Base-by-base conservation (phyloP, 37 sponge, comb jelly and placozoan genomes). In the Diacarnus erythraeanus region DNA sequence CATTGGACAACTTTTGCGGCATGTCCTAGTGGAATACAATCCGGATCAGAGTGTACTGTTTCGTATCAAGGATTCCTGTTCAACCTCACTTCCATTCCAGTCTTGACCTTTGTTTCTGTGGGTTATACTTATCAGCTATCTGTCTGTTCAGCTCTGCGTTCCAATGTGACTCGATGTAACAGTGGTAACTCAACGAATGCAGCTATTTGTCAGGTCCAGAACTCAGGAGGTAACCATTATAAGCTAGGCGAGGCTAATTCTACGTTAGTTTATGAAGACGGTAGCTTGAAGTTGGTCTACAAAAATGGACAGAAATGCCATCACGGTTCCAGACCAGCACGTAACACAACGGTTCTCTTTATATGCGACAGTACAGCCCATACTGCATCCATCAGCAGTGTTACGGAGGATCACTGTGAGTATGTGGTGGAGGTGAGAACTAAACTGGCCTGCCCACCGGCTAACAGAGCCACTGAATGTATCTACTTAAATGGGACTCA, bases 1-100 rank as follows among this genome's bases (percentile, higher is more conserved):
- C 88, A 88, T 42, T 92, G 93, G 92, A 76, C 29, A 60, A 88
- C 89, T 12, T 75, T 57, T 17, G 88, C 80, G 26, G 93, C 93
- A 0, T 92, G 93, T 57, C 89, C 85, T 2, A 29, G 39, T 25
- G 78, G 76, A 0, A 42, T 59, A 8, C n/a, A 34, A 5, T 25
- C 57, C 10, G 88, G 88, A 3, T 56, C 71, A 18, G 61, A 70
- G 70, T 92, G 93, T 44, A 63, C 72, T 6, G 86, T 92, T 42
- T 47, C 33, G 3, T 85, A 88, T 25, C 54, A 72, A 23, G 80
- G 82, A 27, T 77, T 68, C 39, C 38, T 42, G 17, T 92, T 85
- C 74, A 73, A 92, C 70, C 76, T 88, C 42, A 77, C 67, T 18
- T 77, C 86, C 41, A 63, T 91, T 15, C 67, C 74, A 17, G 17